Conservation (phyloP, 2,113 vertebrate genomes). For the Halichoerus grypus region DNA sequence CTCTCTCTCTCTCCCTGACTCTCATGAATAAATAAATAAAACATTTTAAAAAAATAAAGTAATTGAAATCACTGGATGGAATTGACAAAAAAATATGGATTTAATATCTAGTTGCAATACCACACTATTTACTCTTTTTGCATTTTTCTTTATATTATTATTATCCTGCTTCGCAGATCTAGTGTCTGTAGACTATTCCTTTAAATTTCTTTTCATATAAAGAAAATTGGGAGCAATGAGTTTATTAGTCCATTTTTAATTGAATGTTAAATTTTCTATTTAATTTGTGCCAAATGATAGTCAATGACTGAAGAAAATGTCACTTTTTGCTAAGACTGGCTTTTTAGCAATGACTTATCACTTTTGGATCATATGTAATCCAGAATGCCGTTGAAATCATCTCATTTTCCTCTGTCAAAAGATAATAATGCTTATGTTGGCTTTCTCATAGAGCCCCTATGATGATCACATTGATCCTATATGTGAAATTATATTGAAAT, state of each 20-base stretch:
- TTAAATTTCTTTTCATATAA: background rate
- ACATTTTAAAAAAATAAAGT: background rate
- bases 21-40: no score
- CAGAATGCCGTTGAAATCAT: background rate
- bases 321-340: background rate
- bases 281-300: background rate
- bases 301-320: background rate
- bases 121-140: background rate
- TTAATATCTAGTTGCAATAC: background rate
- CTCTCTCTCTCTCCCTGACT: no score
- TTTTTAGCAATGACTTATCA: background rate
- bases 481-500: constrained; percentile 10
- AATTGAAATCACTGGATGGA: background rate
- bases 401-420: background rate
- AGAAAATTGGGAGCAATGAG: background rate
- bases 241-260: constrained; percentile 3
- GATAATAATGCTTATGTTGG: background rate
- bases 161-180: background rate
- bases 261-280: background rate
- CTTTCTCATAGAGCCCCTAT: background rate
- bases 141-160: background rate
- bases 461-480: background rate
- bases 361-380: background rate
- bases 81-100: background rate
- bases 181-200: background rate